Evolutionary conservation across 2,113 vertebrate genomes (phyloP).

Genomic region (Triplophysa rosa): DNA sequence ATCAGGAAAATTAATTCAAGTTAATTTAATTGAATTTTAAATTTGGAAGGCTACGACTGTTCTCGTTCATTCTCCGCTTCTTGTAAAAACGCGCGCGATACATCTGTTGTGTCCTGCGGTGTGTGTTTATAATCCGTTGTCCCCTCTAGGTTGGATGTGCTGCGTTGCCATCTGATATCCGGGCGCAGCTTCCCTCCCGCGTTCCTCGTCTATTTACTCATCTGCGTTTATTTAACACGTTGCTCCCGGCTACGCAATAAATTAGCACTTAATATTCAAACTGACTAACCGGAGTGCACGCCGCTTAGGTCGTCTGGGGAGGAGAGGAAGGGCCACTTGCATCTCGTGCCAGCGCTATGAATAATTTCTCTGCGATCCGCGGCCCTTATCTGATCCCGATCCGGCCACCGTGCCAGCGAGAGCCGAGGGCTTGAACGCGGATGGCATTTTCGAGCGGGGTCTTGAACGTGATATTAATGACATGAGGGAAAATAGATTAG

Average conservation of each 20-base stretch:
- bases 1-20: slow-evolving; percentile 15
- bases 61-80: slow-evolving; percentile 25
- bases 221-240: slow-evolving; percentile 72
- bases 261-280: slow-evolving; percentile 73
- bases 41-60: neutral
- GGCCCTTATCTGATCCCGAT: slow-evolving; percentile 11
- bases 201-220: slow-evolving; percentile 65
- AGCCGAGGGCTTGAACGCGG: neutral
- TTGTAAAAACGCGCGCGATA: slow-evolving; percentile 15
- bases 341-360: slow-evolving; percentile 29
- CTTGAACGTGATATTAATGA: slow-evolving; percentile 36
- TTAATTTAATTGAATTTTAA: slow-evolving; percentile 25
- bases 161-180: slow-evolving; percentile 65
- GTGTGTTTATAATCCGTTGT: slow-evolving; percentile 47
- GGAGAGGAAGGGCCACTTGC: slow-evolving; percentile 39
- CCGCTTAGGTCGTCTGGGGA: slow-evolving; percentile 35
- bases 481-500: slow-evolving; percentile 41
- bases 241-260: slow-evolving; percentile 71
- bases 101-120: slow-evolving; percentile 43
- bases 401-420: slow-evolving; percentile 22
- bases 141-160: slow-evolving; percentile 28
- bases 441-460: slow-evolving; percentile 23
- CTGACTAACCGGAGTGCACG: slow-evolving; percentile 46
- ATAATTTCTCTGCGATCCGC: slow-evolving; percentile 24
- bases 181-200: slow-evolving; percentile 52